Conservation (phyloP, 2,797 vertebrate genomes). For the Falco naumanni region DNA sequence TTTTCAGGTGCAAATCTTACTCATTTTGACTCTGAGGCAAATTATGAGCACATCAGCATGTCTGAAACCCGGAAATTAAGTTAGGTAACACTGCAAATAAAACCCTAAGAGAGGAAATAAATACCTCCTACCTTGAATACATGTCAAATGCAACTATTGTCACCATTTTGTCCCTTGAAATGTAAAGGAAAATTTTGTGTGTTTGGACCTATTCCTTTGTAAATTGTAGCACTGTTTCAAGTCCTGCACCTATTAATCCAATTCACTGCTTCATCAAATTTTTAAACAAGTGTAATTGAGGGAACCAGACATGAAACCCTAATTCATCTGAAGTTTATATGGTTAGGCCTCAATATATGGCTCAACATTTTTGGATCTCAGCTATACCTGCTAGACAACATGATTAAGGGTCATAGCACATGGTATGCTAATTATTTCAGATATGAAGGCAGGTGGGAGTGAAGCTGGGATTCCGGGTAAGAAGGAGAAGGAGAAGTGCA, state of each 20-base stretch:
- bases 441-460: background rate
- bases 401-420: accelerated
- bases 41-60: background rate
- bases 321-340: background rate
- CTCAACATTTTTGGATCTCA: background rate
- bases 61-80: background rate
- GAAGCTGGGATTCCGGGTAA: background rate
- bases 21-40: background rate
- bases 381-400: background rate
- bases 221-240: background rate
- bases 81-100: background rate
- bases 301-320: background rate
- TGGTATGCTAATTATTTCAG: background rate
- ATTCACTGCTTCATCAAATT: background rate
- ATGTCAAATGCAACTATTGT: background rate
- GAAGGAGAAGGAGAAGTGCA: background rate
- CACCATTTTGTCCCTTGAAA: background rate
- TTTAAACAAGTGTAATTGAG: background rate
- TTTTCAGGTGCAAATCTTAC: background rate
- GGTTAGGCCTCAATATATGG: background rate
- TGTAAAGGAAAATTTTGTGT: background rate
- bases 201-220: background rate
- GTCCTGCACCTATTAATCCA: background rate
- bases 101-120: background rate
- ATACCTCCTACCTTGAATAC: background rate